A percentile compares a stretch with the other conserved stretches of the same genome.
These are phyloP conservation scores for Artemisiospiza belli DNA, from an alignment of 2,113 vertebrate genomes.

Conservation along the genomic window DNA sequence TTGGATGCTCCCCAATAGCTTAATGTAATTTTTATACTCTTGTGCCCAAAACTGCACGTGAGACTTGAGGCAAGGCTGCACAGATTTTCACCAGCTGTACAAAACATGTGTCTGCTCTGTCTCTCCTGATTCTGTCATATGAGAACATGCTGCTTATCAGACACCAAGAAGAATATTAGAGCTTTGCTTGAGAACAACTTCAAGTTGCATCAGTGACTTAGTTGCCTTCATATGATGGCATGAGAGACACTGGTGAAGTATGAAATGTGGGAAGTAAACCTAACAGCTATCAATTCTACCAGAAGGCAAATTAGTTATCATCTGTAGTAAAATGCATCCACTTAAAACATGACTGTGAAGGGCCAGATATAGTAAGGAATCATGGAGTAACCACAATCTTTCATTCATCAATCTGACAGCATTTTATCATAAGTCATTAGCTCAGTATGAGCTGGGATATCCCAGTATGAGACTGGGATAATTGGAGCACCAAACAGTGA, in stretches of 20 bases:
- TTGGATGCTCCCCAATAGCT: neutral
- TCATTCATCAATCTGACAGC: neutral
- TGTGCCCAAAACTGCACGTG: neutral
- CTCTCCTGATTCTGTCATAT: neutral
- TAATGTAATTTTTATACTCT: neutral
- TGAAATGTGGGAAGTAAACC: neutral
- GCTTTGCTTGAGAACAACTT: slow-evolving; percentile 9
- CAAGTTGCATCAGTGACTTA: neutral
- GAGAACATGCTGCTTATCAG: neutral
- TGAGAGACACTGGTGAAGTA: neutral
- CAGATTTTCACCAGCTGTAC: neutral
- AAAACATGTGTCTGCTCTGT: neutral
- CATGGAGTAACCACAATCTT: neutral
- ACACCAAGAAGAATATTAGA: neutral
- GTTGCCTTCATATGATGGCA: neutral
- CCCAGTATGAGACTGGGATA: neutral
- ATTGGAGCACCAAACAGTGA: neutral
- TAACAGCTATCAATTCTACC: neutral
- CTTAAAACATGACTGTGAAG: neutral
- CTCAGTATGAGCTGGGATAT: neutral
- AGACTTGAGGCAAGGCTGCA: neutral
- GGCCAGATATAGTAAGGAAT: neutral
- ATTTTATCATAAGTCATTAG: neutral
- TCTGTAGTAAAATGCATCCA: neutral
- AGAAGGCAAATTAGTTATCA: neutral